Evolutionary conservation across 2,797 vertebrate species (phyloP).

Genomic region (Schizopygopsis malacanthus): DNA sequence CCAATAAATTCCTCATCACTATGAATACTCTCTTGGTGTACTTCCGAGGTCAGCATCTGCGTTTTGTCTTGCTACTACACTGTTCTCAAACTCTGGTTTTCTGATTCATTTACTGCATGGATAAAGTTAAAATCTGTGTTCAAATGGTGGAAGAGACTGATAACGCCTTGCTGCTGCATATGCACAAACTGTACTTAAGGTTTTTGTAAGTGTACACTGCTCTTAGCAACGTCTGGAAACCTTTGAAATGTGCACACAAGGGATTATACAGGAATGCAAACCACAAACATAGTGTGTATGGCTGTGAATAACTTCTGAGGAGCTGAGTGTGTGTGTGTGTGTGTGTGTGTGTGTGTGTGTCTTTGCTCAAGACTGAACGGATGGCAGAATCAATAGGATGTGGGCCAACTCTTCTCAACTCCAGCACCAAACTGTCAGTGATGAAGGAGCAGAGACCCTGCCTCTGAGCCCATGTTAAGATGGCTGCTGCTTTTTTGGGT

Average conservation of each 20-base stretch:
- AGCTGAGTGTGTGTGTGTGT: neutral
- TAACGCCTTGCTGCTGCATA: neutral
- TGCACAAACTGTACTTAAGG: neutral
- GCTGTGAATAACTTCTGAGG: neutral
- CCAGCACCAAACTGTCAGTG: neutral
- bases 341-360: neutral
- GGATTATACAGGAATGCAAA: conserved; percentile 18
- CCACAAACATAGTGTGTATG: neutral
- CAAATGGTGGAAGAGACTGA: neutral
- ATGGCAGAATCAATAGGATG: conserved; percentile 12
- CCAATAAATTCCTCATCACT: neutral
- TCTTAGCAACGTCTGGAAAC: conserved; percentile 7
- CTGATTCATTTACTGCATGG: neutral
- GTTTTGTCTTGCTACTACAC: neutral
- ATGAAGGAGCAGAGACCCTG: neutral
- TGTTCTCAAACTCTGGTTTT: neutral
- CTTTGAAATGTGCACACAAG: neutral
- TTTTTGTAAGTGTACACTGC: neutral
- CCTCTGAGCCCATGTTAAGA: neutral
- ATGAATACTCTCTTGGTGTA: neutral
- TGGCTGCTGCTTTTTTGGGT: neutral
- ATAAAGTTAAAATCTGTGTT: neutral
- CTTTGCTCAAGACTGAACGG: neutral
- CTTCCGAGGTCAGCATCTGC: neutral
- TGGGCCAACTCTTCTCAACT: conserved; percentile 11